A percentile compares a stretch with the other conserved stretches of the same genome.
Evolutionary conservation across 2,888 invertebrate species (phyloP).

Genomic region (Alcis repandata): DNA sequence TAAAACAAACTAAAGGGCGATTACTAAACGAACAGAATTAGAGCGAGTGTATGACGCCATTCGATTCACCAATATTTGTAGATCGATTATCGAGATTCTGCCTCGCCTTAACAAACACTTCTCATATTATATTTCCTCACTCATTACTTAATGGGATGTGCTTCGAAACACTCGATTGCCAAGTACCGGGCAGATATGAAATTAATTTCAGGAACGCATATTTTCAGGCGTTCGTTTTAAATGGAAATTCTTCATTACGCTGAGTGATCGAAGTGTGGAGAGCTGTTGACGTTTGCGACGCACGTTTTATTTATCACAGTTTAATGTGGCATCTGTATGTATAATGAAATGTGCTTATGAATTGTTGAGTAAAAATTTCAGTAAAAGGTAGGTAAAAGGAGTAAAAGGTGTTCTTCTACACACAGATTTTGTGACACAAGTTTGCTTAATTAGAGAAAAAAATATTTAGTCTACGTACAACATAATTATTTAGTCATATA

Average conservation of each 20-base stretch:
- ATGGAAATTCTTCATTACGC: slow-evolving; percentile 25
- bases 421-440: too few species aligned
- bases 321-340: background rate
- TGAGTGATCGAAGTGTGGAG: slow-evolving; percentile 13
- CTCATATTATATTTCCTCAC: slow-evolving; percentile 45
- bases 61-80: slow-evolving; percentile 54
- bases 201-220: slow-evolving; percentile 22
- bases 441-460: too few species aligned
- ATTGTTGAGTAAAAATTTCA: too few species aligned
- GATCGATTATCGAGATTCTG: slow-evolving; percentile 53
- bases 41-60: slow-evolving; percentile 23
- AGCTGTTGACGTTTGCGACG: slow-evolving; percentile 6
- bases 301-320: background rate
- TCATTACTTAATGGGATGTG: slow-evolving; percentile 51
- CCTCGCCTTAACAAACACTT: slow-evolving; percentile 50
- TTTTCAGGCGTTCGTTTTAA: slow-evolving; percentile 17
- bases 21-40: slow-evolving; percentile 20
- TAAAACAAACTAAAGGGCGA: slow-evolving; percentile 15
- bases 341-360: too few species aligned
- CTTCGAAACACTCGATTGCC: slow-evolving; percentile 25
- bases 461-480: too few species aligned
- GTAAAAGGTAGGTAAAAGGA: too few species aligned
- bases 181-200: slow-evolving; percentile 19
- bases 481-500: too few species aligned
- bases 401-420: too few species aligned